Base-by-base conservation (phyloP, 2,113 vertebrate species). In the Cichladusa arquata region DNA sequence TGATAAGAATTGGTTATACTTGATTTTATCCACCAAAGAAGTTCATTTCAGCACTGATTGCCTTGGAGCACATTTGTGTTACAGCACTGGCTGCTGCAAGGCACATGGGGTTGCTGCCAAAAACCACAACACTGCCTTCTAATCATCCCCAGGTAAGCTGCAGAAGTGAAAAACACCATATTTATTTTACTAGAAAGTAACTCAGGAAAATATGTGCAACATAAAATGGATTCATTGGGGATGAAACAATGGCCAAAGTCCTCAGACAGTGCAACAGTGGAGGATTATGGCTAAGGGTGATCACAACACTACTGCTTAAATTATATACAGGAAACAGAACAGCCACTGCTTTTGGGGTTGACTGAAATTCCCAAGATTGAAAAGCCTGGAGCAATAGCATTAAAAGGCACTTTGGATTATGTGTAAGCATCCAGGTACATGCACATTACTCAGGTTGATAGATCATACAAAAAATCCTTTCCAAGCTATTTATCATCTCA, bases 251-350 rank as follows among this genome's bases (percentile, higher is more conserved):
- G 7, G 19, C 22, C 34, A 31, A 12, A 81, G 11, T 20, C 31
- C 48, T 57, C 24, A 33, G 22, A 45, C 1, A 38, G 60, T 26
- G 20, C 26, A 67, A 1, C 23, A 13, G 0, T 5, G 20, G 29
- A 78, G 19, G 47, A 34, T n/a, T n/a, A 16, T 3, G 6, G 19
- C 25, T 42, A 19, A 77, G 9, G 9, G 22, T 50, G 13, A 16
- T 38, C 51, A 42, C 9, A 81, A 48, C 5, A 17, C 28, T 5
- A 13, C 45, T 38, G 17, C 22, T 78, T 61, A 15, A 36, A 28
- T 45, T 31, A 76, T 14, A 29, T 1, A 13, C 2, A 81, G 36
- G 11, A 76, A 56, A 73, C 45, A 19, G 19, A 7, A 47, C 5
- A 31, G 17, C 29, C 40, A 81, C 44, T 44, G 20, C n/a, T 73